Evolutionary conservation across 2,113 vertebrate genomes (phyloP), one percentile per base, ranked within the genome.

Genomic region (Scopus umbretta): DNA sequence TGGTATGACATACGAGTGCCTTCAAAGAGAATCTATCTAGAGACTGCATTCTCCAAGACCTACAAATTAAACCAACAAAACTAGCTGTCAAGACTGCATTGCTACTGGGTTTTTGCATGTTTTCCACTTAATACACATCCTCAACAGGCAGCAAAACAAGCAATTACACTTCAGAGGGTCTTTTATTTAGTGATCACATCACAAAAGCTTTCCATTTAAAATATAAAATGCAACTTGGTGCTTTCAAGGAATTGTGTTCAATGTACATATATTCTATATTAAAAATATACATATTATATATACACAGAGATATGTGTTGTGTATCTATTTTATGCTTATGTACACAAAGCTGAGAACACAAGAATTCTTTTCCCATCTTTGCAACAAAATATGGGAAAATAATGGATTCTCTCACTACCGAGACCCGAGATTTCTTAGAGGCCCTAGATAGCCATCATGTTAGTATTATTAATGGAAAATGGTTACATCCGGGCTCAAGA

Each of bases 381-480:
- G 23, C 30, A 86, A 78, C 7, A 55, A 50, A 80, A 79, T 12
- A 79, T 9, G 3, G n/a, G 32, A 81, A 88, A 91, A 75, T 13
- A 90, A 72, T 14, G 4, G 8, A 70, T 59, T 30, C 21, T 43
- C 25, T 84, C 26, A n/a, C 21, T 32, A 22, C 34, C 36, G 70
- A 70, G n/a, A 90, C 13, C 30, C 5, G 36, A 79, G 27, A 90
- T 36, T 79, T 94, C 75, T 71, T 29, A 66, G 17, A 92, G 16
- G 7, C 10, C 36, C 38, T 10, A 47, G 8, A 56, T 0, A 88
- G 63, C 5, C 25, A 34, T 16, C 6, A 1, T 67, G 34, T 95
- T 91, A 96, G 78, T 90, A 82, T 43, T 82, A 74, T 96, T 90
- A 97, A 76, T 78, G 40, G 38, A 80, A 80, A 78, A 47, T 10